Evolutionary conservation across 1,140 invertebrate species (phyloP).

Genomic region (Cyclargus thomasi): DNA sequence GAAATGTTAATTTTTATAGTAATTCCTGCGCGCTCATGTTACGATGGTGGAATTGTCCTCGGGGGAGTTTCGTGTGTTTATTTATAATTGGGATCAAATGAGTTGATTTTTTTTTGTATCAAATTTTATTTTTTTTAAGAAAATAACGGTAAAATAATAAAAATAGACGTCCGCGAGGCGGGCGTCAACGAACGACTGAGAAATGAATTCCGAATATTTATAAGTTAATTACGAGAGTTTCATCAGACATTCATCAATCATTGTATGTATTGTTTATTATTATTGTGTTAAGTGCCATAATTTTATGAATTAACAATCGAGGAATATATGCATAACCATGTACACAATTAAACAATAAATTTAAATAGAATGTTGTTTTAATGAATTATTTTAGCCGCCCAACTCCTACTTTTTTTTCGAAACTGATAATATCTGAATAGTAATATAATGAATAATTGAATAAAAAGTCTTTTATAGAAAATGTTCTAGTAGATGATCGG

Average conservation of each 20-base stretch:
- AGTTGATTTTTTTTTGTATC: conserved; percentile 58
- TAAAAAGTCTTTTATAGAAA: no score
- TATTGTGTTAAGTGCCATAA: conserved; percentile 73
- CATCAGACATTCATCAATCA: conserved; percentile 52
- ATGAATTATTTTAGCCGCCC: conserved; percentile 14
- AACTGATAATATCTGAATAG: no score
- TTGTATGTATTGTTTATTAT: conserved; percentile 64
- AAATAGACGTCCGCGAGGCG: conserved; percentile 57
- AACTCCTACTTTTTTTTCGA: not conserved
- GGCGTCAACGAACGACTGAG: conserved; percentile 72
- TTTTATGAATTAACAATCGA: conserved; percentile 74
- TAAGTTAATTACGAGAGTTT: conserved; percentile 61
- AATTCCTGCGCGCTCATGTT: conserved; percentile 63
- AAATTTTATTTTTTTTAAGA: conserved; percentile 69
- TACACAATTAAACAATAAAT: conserved; percentile 71
- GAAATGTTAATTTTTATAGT: conserved; percentile 58
- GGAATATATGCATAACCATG: conserved; percentile 72
- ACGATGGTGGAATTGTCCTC: conserved; percentile 60
- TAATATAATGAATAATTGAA: no score
- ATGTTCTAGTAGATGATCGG: no score
- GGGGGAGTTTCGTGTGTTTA: conserved; percentile 44
- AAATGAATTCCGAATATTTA: conserved; percentile 70
- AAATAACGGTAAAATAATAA: conserved; percentile 46
- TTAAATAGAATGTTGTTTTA: conserved; percentile 60
- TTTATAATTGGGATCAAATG: conserved; percentile 68